Conservation (phyloP, 2,113 vertebrate species). For the Eira barbara region DNA sequence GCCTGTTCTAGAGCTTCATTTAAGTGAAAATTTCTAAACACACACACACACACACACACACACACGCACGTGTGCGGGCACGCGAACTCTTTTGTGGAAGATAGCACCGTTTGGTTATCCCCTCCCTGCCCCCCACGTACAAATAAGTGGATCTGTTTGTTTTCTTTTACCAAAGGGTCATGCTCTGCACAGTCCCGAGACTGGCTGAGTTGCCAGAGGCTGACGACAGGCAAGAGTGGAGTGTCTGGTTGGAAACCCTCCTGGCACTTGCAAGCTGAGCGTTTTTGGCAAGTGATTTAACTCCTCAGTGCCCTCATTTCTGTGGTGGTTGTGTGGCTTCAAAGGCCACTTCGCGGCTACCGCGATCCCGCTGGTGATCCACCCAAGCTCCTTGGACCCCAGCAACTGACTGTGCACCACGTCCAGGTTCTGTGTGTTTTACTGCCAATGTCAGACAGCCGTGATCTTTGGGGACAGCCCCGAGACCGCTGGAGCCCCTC, state of each 20-base stretch:
- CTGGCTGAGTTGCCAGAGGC: not conserved
- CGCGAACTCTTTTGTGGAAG: not conserved
- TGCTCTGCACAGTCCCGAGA: not conserved
- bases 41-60: not conserved
- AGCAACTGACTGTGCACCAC: not conserved
- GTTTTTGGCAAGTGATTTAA: not conserved
- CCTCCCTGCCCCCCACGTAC: not conserved
- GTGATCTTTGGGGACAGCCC: not conserved
- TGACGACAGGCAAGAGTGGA: not conserved
- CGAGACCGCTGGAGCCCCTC: not conserved
- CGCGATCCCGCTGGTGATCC: accelerated
- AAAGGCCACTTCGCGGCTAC: accelerated
- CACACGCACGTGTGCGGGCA: not conserved
- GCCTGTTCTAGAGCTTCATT: not conserved
- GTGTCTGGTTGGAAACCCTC: not conserved
- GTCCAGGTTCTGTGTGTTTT: not conserved
- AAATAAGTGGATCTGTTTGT: too few species aligned
- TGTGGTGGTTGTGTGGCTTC: not conserved
- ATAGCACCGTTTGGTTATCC: not conserved
- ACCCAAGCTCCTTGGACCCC: not conserved
- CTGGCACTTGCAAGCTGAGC: not conserved
- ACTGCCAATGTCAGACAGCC: not conserved
- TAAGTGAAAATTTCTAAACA: too few species aligned
- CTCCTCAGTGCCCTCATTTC: not conserved
- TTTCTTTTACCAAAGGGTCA: not conserved